Conservation (phyloP, 2,797 vertebrate species). For the Alfaro cultratus region DNA sequence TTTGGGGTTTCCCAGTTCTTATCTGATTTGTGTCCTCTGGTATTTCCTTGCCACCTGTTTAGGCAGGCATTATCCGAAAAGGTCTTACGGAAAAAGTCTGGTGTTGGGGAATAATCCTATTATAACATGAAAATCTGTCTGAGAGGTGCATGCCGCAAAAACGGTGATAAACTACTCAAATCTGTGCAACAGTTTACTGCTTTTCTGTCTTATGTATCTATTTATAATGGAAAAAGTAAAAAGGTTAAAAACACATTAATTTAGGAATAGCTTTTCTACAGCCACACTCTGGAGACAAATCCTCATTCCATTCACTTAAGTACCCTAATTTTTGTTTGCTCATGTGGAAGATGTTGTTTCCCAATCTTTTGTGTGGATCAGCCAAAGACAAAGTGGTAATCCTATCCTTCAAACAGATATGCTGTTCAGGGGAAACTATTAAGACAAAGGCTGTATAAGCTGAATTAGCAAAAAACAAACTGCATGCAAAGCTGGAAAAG, state of each 20-base stretch:
- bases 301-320: background rate
- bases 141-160: constrained; percentile 43
- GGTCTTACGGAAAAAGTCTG: constrained; percentile 56
- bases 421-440: background rate
- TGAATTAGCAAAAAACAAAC: background rate
- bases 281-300: background rate
- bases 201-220: background rate
- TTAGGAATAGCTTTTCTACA: background rate
- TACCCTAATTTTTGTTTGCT: background rate
- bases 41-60: constrained; percentile 60
- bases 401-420: background rate
- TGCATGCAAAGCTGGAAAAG: background rate
- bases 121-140: constrained; percentile 72
- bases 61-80: constrained; percentile 58
- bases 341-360: background rate
- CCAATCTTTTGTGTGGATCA: background rate
- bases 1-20: constrained; percentile 16
- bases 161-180: constrained; percentile 46
- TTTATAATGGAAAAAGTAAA: constrained; percentile 20
- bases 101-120: constrained; percentile 66
- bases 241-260: background rate
- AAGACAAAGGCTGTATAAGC: background rate
- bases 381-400: background rate
- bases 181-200: constrained; percentile 27
- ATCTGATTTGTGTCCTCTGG: constrained; percentile 24